phyloP scores from a whole-genome alignment of 2,888 invertebrate genomes.

The Aleiodes testaceus region DNA sequence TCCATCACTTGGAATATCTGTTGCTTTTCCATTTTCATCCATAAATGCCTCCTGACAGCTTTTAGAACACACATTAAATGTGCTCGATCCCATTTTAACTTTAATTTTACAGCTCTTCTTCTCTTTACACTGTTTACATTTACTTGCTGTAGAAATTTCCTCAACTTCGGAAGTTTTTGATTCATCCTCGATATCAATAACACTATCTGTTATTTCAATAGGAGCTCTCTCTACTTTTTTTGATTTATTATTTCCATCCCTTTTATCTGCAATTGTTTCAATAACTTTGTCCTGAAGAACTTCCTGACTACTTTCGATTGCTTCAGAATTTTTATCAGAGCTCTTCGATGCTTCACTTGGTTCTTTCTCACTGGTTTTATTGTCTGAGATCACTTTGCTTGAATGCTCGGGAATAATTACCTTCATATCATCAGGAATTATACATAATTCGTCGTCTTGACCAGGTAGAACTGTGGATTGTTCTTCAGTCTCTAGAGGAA shows the following conservation, averaged over 20 bases:
- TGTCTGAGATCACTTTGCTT: conserved; percentile 44
- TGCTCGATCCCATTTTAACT: conserved; percentile 74
- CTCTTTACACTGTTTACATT: conserved; percentile 68
- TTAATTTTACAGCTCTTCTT: conserved; percentile 65
- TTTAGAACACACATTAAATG: conserved; percentile 67
- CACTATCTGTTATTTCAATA: conserved; percentile 46
- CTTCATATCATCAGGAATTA: conserved; percentile 71
- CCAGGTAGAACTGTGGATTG: conserved; percentile 63
- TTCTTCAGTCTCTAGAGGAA: conserved; percentile 47
- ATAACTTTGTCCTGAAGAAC: background rate
- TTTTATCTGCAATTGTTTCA: conserved; percentile 32
- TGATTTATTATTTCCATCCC: conserved; percentile 41
- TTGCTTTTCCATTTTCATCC: conserved; percentile 64
- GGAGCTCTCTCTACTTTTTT: conserved; percentile 23
- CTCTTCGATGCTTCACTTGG: background rate
- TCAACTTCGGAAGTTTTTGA: conserved; percentile 65
- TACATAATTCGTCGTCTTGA: conserved; percentile 70
- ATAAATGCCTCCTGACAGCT: conserved; percentile 64
- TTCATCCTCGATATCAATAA: conserved; percentile 75
- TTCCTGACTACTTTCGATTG: conserved; percentile 5
- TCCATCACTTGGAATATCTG: conserved; percentile 69
- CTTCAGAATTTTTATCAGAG: background rate
- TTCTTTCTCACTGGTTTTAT: conserved; percentile 49
- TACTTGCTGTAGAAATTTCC: conserved; percentile 61
- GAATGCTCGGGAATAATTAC: conserved; percentile 55